phyloP scores from a whole-genome alignment of 2,113 vertebrate species.

The Sphyrna mokarran region DNA sequence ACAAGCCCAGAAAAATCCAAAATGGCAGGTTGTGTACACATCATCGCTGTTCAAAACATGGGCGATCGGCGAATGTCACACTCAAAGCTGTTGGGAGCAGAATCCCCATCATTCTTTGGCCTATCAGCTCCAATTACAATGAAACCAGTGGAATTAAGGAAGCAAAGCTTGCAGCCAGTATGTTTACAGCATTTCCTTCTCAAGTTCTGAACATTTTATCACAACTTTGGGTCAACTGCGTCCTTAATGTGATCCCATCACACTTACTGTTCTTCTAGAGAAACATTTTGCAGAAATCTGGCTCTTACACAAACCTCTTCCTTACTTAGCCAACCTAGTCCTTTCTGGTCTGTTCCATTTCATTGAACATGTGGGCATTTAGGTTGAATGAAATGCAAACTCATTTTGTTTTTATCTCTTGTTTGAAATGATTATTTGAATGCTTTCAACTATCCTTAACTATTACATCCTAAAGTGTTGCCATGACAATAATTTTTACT shows the following conservation, averaged over 20 bases:
- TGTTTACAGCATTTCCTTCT: background rate
- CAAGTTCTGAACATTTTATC: background rate
- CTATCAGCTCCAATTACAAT: no score
- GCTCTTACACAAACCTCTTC: background rate
- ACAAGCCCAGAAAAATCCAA: no score
- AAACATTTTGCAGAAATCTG: background rate
- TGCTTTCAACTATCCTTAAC: background rate
- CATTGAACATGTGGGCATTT: background rate
- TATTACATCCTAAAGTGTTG: background rate
- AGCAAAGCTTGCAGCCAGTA: background rate
- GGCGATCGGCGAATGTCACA: no score
- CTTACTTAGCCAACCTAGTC: background rate
- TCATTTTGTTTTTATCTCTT: conserved; percentile 13
- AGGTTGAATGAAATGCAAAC: background rate
- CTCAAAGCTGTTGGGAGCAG: no score
- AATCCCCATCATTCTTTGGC: no score
- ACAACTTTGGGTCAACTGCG: background rate
- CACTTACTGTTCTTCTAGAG: background rate
- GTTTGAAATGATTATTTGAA: background rate
- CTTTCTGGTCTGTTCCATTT: background rate
- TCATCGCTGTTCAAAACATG: no score
- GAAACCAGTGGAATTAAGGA: no score
- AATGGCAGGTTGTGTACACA: no score
- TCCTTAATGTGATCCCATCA: background rate
- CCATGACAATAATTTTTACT: background rate